Conservation (phyloP, 2,797 vertebrate genomes). For the Acipenser transmontanus region DNA sequence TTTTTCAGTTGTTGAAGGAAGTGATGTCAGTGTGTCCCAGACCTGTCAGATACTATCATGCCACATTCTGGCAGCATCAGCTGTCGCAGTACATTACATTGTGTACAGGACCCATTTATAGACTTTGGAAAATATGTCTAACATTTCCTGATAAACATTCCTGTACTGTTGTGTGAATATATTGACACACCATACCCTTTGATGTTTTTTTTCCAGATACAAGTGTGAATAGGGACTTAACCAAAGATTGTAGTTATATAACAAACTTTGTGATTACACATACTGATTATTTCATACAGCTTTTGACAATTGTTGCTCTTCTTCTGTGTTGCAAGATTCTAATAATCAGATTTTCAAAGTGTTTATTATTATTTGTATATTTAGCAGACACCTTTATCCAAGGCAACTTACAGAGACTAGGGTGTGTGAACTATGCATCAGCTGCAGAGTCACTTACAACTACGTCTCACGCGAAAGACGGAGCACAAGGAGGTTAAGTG, state of each 20-base stretch:
- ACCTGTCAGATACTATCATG: constrained; percentile 16
- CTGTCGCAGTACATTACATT: not conserved
- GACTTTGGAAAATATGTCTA: constrained; percentile 37
- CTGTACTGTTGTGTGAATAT: constrained; percentile 36
- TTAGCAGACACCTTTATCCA: too few species aligned
- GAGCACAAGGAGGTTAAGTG: too few species aligned
- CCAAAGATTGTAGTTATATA: not conserved
- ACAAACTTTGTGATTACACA: too few species aligned
- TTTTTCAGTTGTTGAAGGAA: constrained; percentile 17
- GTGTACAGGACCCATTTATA: constrained; percentile 9
- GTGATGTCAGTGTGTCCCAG: constrained; percentile 23
- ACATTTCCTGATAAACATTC: constrained; percentile 46
- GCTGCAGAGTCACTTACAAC: too few species aligned
- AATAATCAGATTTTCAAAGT: too few species aligned
- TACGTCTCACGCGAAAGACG: too few species aligned
- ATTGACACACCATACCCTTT: constrained; percentile 18
- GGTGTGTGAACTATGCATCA: too few species aligned
- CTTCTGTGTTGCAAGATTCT: too few species aligned
- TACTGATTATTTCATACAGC: too few species aligned
- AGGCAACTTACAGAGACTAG: too few species aligned
- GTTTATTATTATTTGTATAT: too few species aligned
- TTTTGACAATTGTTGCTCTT: too few species aligned
- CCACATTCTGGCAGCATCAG: not conserved
- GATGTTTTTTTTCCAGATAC: constrained; percentile 2
- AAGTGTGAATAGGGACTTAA: constrained; percentile 3